Conservation (phyloP, 2,113 vertebrate species). For the Bothrops jararaca region DNA sequence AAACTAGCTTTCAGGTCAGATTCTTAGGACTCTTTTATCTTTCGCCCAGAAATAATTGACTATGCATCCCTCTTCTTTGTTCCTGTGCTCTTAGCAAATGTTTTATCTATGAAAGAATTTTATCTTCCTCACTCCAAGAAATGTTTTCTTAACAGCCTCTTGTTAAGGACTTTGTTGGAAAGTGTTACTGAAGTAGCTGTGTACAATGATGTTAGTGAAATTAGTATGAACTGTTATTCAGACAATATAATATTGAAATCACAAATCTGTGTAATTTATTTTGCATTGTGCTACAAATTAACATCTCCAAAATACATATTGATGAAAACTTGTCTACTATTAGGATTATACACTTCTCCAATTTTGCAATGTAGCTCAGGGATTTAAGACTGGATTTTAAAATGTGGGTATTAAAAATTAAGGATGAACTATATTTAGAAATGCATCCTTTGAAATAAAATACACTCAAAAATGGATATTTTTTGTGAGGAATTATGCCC, state of each 20-base stretch:
- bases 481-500: not conserved
- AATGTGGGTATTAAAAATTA: not conserved
- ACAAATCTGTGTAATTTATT: not conserved
- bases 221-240: not conserved
- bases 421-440: not conserved
- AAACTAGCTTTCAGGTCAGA: not conserved
- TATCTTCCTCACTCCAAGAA: not conserved
- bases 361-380: not conserved
- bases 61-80: not conserved
- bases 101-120: constrained; percentile 6
- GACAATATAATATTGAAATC: not conserved
- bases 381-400: not conserved
- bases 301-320: not conserved
- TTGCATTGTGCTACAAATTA: not conserved
- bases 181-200: not conserved
- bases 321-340: not conserved
- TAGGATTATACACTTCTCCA: not conserved
- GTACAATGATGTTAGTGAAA: not conserved
- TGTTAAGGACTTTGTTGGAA: not conserved
- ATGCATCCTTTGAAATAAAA: not conserved
- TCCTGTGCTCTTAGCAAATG: not conserved
- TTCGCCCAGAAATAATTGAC: not conserved
- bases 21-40: not conserved
- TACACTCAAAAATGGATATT: not conserved
- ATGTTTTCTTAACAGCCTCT: constrained; percentile 3